phyloP scores from a whole-genome alignment of 1,140 invertebrate genomes.

The Pectinophora gossypiella region DNA sequence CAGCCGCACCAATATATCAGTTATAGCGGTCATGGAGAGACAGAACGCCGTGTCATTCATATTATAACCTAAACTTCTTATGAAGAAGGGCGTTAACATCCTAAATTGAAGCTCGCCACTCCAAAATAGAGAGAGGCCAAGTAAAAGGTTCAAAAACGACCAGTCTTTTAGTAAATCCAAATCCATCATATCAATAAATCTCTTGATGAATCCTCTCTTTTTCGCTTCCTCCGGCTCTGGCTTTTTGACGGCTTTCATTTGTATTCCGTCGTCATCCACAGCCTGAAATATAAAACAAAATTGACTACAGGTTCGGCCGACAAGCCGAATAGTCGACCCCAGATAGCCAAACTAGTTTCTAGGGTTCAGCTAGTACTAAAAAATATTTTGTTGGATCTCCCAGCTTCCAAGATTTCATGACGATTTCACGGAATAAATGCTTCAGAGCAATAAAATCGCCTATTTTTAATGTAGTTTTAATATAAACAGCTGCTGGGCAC shows the following conservation, averaged over 20 bases:
- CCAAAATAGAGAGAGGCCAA: conserved; percentile 83
- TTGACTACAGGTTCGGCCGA: too few species aligned
- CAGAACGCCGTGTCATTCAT: conserved; percentile 82
- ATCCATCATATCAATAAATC: conserved; percentile 78
- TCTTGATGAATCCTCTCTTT: conserved; percentile 66
- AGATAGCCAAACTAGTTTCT: too few species aligned
- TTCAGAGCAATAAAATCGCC: too few species aligned
- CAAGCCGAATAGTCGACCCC: too few species aligned
- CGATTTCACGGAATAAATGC: too few species aligned
- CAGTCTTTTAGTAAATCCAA: conserved; percentile 79
- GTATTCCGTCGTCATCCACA: conserved; percentile 62
- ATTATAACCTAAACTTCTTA: conserved; percentile 79
- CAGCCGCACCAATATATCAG: conserved; percentile 82
- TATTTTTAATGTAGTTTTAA: too few species aligned
- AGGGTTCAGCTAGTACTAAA: too few species aligned
- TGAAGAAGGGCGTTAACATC: conserved; percentile 85
- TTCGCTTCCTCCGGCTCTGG: conserved; percentile 52
- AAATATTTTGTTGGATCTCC: too few species aligned
- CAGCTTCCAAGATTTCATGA: too few species aligned
- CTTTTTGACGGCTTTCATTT: conserved; percentile 68
- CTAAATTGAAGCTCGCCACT: conserved; percentile 85
- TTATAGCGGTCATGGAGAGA: conserved; percentile 82
- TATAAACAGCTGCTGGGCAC: too few species aligned
- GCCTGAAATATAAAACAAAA: conserved; percentile 42
- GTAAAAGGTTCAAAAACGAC: conserved; percentile 82